Base-by-base conservation (phyloP, 2,888 invertebrate genomes). In the Merodon equestris region DNA sequence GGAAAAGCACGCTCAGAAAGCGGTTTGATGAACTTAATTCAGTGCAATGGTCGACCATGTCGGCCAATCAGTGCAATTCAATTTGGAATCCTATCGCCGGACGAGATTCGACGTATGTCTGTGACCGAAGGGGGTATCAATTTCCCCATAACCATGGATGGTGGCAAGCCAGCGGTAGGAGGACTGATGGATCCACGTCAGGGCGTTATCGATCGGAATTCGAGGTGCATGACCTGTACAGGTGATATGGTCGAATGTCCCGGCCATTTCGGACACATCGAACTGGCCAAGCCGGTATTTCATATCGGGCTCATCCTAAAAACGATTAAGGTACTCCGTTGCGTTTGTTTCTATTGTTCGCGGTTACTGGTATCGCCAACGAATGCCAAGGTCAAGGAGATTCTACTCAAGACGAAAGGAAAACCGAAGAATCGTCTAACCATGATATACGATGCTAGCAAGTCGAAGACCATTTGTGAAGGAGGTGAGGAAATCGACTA, bases 101-200 rank as follows among this genome's bases (percentile, higher is more conserved):
- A 98, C 93, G 98, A 98, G 93, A 96, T 97, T 5, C 93, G 96
- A 79, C 95, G 97, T 61, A 96, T 97, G 96, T 97, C 97, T 74
- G 97, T 97, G 84, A 96, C 96, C 2, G 97, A 97, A 87, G 97
- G 96, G 83, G 97, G 97, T 82, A 96, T 98, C 84, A 93, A 94
- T 86, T 97, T 95, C 88, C 94, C 98, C 5, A 97, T 98, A 90
- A 96, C 97, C 1, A 96, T 97, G 93, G 97, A 98, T 90, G 96
- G 96, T 61, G 98, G 98, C 50, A 93, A 97, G 72, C 98, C 98
- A 0, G 98, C 98, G 87, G 89, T 97, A 76, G 97, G 97, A 0
- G 98, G 98, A 36, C 93, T 98, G 83, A 98, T 98, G 97, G 98
- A 98, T 88, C 98, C 98, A 1, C 91, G 98, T 82, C 98, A 98